Percentiles rank a stretch among this genome's conserved stretches.
Conservation (phyloP, 2,888 invertebrate species). For the Drosophila cognata region DNA sequence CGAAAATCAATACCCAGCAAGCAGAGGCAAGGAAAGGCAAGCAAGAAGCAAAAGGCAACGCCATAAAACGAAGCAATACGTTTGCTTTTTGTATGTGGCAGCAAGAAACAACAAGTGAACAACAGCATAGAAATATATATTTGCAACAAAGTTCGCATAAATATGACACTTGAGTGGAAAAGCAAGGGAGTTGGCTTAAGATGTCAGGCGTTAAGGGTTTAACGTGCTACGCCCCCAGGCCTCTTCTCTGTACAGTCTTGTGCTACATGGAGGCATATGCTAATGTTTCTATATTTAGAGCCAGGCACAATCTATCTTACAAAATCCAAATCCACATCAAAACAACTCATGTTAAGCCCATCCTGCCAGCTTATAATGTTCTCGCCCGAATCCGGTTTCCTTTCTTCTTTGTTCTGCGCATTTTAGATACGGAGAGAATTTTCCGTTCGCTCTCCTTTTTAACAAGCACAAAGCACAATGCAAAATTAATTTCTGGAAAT, state of each 20-base stretch:
- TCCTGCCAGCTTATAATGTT: conserved; percentile 22
- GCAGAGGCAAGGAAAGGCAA: background rate
- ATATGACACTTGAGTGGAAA: conserved; percentile 50
- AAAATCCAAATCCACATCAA: conserved; percentile 24
- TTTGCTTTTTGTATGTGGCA: conserved; percentile 7
- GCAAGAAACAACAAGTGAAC: conserved; percentile 36
- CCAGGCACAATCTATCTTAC: conserved; percentile 21
- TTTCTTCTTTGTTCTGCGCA: conserved; percentile 7
- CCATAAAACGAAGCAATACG: conserved; percentile 47
- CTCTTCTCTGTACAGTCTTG: background rate
- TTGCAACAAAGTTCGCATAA: conserved; percentile 61
- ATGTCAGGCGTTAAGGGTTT: conserved; percentile 35
- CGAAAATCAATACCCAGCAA: conserved; percentile 62
- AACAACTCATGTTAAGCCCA: conserved; percentile 19
- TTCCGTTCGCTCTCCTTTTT: background rate
- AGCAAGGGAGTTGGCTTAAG: conserved; percentile 26
- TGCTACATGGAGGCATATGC: conserved; percentile 18
- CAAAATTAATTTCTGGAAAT: background rate
- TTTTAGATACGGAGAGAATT: conserved; percentile 3
- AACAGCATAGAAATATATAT: conserved; percentile 31
- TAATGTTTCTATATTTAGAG: conserved; percentile 19
- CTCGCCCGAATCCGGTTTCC: background rate
- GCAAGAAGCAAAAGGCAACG: conserved; percentile 26
- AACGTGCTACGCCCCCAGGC: conserved; percentile 2
- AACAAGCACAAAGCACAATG: background rate